Percentiles rank a stretch among this genome's conserved stretches.
These are phyloP conservation scores for Metallyticus violacea DNA, from an alignment of 2,888 invertebrate species.

Conservation along the genomic window DNA sequence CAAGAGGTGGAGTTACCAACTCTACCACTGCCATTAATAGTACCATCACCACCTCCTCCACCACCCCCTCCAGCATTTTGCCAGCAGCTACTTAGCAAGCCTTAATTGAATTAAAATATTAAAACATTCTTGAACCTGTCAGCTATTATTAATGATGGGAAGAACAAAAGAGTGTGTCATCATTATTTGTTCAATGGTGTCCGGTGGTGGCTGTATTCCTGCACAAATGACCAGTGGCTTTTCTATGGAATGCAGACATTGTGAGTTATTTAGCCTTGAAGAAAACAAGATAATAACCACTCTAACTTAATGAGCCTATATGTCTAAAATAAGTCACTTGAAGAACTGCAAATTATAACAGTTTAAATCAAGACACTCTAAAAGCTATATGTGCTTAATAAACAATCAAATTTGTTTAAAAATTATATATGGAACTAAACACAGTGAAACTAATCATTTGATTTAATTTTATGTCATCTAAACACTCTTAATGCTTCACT, in stretches of 20 bases:
- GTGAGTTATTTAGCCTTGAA: background rate
- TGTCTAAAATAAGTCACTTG: background rate
- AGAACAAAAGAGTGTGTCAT: conserved; percentile 2
- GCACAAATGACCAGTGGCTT: background rate
- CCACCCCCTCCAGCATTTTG: background rate
- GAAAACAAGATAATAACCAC: background rate
- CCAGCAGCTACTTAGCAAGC: background rate
- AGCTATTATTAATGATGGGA: background rate
- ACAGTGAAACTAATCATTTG: too few species aligned
- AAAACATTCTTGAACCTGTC: background rate
- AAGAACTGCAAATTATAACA: background rate
- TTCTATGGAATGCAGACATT: background rate
- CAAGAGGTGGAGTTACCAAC: background rate
- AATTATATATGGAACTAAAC: too few species aligned
- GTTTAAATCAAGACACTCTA: background rate
- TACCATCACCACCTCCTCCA: background rate
- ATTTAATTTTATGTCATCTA: too few species aligned
- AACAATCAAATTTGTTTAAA: too few species aligned
- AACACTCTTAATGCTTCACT: too few species aligned
- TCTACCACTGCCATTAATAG: too few species aligned
- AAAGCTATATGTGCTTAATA: background rate
- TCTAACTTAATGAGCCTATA: background rate
- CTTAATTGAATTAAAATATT: background rate
- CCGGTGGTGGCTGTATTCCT: background rate
- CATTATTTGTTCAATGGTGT: background rate